Evolutionary conservation across 1,140 invertebrate species (phyloP), one percentile per base, ranked within the genome.

Genomic region (Drepana arcuata): DNA sequence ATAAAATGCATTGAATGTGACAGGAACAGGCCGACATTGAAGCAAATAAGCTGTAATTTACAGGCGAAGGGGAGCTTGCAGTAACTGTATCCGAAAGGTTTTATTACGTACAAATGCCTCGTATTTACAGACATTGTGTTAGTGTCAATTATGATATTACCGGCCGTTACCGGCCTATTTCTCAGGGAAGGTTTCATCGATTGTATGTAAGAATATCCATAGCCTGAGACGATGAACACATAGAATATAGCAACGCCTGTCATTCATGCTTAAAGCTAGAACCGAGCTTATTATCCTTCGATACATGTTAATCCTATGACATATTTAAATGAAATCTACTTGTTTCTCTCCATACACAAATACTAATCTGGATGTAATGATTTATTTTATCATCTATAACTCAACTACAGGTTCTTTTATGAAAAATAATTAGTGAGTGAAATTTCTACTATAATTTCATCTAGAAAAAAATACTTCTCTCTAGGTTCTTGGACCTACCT

Each of bases 201-300:
- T 51, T 45, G 48, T 54, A 25, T 32, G 35, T 12, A 36, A 38
- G 52, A 56, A 49, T 56, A 48, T 43, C 34, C 32, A 25, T 23
- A 7, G 48, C 57, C 53, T 24, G 4, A 5, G 18, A 21, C 18
- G 4, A 4, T 35, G 21, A 53, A 57, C 57, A 18, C 16, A 37
- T 30, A 35, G 29, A 41, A 40, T 33, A 39, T 48, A 36, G 39
- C 14, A 40, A 31, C 39, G 24, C 37, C 44, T 61, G 57, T 52
- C 57, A 56, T 41, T 61, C 52, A 46, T 56, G 43, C 46, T 55
- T 49, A 56, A 41, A 46, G 44, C 4, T 21, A n/a, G n/a, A n/a
- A n/a, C n/a, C n/a, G n/a, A n/a, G n/a, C n/a, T n/a, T n/a, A n/a
- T n/a, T n/a, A n/a, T n/a, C n/a, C n/a, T n/a, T n/a, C n/a, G n/a